A percentile compares a stretch with the other conserved stretches of the same genome.
Evolutionary conservation across 2,888 invertebrate species (phyloP).

Genomic region (Notocelia uddmanniana): DNA sequence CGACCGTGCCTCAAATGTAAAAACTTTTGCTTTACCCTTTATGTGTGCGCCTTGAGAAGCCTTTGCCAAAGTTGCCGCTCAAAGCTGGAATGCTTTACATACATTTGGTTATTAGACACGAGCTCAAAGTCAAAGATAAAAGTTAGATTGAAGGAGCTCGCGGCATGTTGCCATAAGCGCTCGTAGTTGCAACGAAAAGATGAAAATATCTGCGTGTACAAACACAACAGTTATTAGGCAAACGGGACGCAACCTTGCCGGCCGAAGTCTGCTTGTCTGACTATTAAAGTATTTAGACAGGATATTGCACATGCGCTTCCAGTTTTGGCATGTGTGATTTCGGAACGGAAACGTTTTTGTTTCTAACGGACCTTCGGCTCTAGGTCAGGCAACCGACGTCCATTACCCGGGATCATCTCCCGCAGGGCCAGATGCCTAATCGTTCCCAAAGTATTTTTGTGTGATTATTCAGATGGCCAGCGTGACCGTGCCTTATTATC

Average conservation of each 20-base stretch:
- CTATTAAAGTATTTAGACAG: constrained; percentile 66
- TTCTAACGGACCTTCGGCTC: constrained; percentile 68
- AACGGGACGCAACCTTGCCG: constrained; percentile 60
- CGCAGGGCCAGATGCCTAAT: constrained; percentile 58
- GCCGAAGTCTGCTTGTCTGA: constrained; percentile 58
- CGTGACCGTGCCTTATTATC: constrained; percentile 63
- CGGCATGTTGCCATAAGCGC: constrained; percentile 41
- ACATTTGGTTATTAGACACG: constrained; percentile 74
- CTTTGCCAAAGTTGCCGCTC: constrained; percentile 78
- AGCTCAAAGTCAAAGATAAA: constrained; percentile 61
- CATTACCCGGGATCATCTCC: constrained; percentile 54
- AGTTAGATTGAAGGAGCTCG: constrained; percentile 53
- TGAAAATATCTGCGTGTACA: constrained; percentile 44
- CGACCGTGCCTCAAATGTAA: constrained; percentile 77
- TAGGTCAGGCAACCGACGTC: constrained; percentile 71
- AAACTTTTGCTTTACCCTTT: constrained; percentile 83
- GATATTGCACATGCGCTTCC: constrained; percentile 74
- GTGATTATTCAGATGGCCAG: constrained; percentile 69
- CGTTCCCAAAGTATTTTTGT: constrained; percentile 67
- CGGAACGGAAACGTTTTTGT: constrained; percentile 76
- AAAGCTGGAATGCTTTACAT: constrained; percentile 79
- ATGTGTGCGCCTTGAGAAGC: constrained; percentile 72
- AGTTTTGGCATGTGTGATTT: constrained; percentile 68
- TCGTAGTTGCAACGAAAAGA: constrained; percentile 14
- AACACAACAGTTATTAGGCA: constrained; percentile 54